Evolutionary conservation across 2,113 vertebrate species (phyloP).

Genomic region (Epinephelus moara): DNA sequence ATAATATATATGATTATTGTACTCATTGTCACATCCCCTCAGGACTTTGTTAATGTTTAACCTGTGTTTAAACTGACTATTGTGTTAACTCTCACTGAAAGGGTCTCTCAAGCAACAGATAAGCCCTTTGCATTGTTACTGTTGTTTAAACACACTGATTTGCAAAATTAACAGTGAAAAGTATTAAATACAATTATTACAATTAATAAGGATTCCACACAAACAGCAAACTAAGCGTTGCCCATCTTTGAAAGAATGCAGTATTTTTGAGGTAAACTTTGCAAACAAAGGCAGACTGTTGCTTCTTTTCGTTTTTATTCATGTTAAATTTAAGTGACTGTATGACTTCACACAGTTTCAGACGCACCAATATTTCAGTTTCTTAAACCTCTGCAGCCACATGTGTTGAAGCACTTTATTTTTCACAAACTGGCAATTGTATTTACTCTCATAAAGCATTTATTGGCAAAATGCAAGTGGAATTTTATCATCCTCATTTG

Average conservation of each 20-base stretch:
- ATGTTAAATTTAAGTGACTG: background rate
- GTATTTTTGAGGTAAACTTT: background rate
- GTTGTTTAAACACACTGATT: slow-evolving; percentile 12
- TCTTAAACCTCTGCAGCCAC: background rate
- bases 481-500: background rate
- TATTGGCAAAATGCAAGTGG: background rate
- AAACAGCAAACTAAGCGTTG: background rate
- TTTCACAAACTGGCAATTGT: background rate
- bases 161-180: background rate
- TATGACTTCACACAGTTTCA: background rate
- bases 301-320: background rate
- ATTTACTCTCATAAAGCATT: background rate
- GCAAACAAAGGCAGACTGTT: background rate
- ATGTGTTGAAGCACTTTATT: background rate
- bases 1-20: background rate
- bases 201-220: background rate
- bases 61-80: slow-evolving; percentile 1
- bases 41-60: slow-evolving; percentile 46
- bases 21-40: background rate
- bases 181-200: background rate
- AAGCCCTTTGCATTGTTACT: background rate
- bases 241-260: background rate
- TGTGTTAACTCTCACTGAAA: slow-evolving; percentile 25
- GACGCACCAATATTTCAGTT: background rate
- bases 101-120: slow-evolving; percentile 29